phyloP scores from a whole-genome alignment of 2,888 invertebrate species.

The Acrocyrtus sp. region DNA sequence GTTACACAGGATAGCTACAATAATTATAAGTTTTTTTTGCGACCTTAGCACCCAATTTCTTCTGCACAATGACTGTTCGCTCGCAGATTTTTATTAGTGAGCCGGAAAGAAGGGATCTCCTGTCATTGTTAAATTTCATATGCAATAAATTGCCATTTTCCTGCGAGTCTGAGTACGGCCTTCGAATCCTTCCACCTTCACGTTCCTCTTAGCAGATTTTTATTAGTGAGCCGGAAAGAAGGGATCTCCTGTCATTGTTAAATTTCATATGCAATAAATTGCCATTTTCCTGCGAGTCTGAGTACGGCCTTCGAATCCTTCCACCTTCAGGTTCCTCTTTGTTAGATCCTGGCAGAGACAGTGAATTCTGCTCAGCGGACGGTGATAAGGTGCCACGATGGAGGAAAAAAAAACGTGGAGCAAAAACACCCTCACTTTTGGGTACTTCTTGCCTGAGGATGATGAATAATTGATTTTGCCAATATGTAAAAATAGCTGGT shows the following conservation, averaged over 20 bases:
- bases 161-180: slow-evolving; percentile 44
- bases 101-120: slow-evolving; percentile 42
- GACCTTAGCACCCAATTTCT: too few relatives aligned
- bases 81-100: slow-evolving; percentile 39
- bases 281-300: slow-evolving; percentile 51
- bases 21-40: too few relatives aligned
- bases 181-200: slow-evolving; percentile 56
- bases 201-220: slow-evolving; percentile 35
- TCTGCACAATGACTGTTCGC: too few relatives aligned
- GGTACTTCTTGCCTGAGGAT: too few relatives aligned
- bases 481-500: too few relatives aligned
- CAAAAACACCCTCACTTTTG: too few relatives aligned
- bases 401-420: too few relatives aligned
- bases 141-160: slow-evolving; percentile 51
- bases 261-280: slow-evolving; percentile 21
- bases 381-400: too few relatives aligned
- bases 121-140: neutral
- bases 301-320: slow-evolving; percentile 55
- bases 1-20: too few relatives aligned
- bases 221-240: slow-evolving; percentile 47
- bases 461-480: too few relatives aligned
- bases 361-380: too few relatives aligned
- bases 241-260: slow-evolving; percentile 10
- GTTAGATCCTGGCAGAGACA: too few relatives aligned
- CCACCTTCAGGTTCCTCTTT: slow-evolving; percentile 50